These are phyloP conservation scores for Myotis findleyi DNA, from an alignment of 2,797 vertebrate genomes.

Conservation along the genomic window DNA sequence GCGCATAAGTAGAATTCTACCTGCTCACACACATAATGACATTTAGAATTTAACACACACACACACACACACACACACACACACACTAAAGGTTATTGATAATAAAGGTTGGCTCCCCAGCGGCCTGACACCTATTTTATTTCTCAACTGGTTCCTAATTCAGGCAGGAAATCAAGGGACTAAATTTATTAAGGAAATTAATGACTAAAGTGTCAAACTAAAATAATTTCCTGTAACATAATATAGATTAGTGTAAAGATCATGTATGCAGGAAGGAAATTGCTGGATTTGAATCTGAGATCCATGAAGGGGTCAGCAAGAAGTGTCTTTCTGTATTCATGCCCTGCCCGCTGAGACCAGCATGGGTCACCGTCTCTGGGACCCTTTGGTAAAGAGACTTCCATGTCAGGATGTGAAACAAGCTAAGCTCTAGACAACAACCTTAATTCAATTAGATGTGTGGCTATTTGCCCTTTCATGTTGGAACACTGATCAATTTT, in stretches of 20 bases:
- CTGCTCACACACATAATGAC: neutral
- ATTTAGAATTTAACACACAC: neutral
- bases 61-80: neutral
- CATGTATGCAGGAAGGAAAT: neutral
- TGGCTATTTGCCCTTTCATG: neutral
- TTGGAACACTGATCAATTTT: neutral
- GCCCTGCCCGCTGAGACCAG: fast-evolving
- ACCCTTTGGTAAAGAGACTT: neutral
- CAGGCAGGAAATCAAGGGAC: neutral
- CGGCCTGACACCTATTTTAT: neutral
- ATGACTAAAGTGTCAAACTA: neutral
- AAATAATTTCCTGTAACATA: neutral
- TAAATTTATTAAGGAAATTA: neutral
- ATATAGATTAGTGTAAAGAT: neutral
- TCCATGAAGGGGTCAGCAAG: neutral
- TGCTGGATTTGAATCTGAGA: neutral
- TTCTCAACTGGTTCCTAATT: neutral
- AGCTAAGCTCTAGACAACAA: neutral
- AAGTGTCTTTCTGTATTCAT: too few relatives aligned
- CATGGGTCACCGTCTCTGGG: fast-evolving
- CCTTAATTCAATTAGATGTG: neutral
- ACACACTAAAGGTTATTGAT: neutral
- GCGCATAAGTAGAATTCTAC: neutral
- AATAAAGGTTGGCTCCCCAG: neutral
- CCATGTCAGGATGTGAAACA: neutral